Base-by-base conservation (phyloP, 2,888 invertebrate species). In the Helleia helle region DNA sequence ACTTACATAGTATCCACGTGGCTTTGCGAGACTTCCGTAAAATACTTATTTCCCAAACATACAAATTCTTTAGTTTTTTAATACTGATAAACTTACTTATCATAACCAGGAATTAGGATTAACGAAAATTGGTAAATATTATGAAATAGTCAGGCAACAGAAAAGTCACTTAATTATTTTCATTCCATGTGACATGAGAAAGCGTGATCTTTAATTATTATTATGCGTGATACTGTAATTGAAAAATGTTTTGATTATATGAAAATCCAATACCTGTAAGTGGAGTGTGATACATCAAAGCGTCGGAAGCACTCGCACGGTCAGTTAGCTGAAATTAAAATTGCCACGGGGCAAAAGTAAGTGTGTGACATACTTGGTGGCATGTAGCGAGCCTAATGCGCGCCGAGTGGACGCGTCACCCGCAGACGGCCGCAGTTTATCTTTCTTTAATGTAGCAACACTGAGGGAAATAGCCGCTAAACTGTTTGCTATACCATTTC, bases 311-410 rank as follows among this genome's bases (percentile, higher is more conserved):
- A 67, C 58, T 59, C 59, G 54, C 54, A 52, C 71, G 80, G 80
- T 80, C 80, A 79, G 74, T 69, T 56, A 56, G 68, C 62, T 68
- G 64, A 71, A 79, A 80, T 80, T 79, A 81, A 80, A 80, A 77
- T 66, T 65, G 77, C 77, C 69, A 65, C 67, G 58, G 77, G 80
- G 71, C 69, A 70, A 75, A 76, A 77, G 73, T 71, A 74, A 74
- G 75, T 72, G 74, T 72, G 55, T 55, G 62, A 72, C 76, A n/a
- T n/a, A 76, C 71, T 77, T 76, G 80, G 70, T 62, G 72, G 75
- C 77, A 79, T 81, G 70, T 62, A 72, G 75, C 77, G 80, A 65
- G 76, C 62, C 76, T 80, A 79, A 80, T 79, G 71, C 67, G 68
- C 52, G 62, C 59, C 65, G 74, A 79, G 79, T 79, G 79, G 79